Evolutionary conservation across 2,888 invertebrate species (phyloP).

Genomic region (Pachydiplax longipennis): DNA sequence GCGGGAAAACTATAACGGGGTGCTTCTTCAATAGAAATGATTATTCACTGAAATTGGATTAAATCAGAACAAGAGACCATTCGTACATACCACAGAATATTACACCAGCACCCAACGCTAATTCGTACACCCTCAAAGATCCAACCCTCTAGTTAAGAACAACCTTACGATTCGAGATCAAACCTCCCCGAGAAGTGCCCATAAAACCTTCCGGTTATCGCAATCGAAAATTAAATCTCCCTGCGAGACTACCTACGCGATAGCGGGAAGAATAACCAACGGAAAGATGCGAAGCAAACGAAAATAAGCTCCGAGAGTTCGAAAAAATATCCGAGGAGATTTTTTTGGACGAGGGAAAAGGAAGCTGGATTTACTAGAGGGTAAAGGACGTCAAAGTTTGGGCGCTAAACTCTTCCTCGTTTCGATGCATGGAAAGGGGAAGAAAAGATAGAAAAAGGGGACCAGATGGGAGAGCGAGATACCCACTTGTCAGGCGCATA

Average conservation of each 20-base stretch:
- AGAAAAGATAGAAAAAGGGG: background rate
- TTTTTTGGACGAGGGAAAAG: constrained; percentile 6
- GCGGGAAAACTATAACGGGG: too few species aligned
- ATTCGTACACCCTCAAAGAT: too few species aligned
- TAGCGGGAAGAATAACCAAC: background rate
- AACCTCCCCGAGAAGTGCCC: background rate
- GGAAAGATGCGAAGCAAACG: background rate
- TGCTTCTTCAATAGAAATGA: too few species aligned
- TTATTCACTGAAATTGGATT: too few species aligned
- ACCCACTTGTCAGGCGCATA: constrained; percentile 41
- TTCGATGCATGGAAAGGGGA: background rate
- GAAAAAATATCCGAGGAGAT: background rate
- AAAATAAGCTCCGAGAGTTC: background rate
- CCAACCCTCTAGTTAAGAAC: too few species aligned
- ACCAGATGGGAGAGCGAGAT: constrained; percentile 12
- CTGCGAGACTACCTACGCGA: background rate
- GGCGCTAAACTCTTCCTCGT: background rate
- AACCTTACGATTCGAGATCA: background rate
- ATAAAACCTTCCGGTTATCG: background rate
- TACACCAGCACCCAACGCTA: too few species aligned
- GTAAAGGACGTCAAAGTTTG: constrained; percentile 36
- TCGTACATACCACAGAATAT: too few species aligned
- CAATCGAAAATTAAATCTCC: background rate
- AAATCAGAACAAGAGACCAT: too few species aligned
- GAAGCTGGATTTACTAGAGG: background rate